Evolutionary conservation across 2,888 invertebrate genomes (phyloP), one percentile per base, ranked within the genome.

Genomic region (Chalcis sispes): DNA sequence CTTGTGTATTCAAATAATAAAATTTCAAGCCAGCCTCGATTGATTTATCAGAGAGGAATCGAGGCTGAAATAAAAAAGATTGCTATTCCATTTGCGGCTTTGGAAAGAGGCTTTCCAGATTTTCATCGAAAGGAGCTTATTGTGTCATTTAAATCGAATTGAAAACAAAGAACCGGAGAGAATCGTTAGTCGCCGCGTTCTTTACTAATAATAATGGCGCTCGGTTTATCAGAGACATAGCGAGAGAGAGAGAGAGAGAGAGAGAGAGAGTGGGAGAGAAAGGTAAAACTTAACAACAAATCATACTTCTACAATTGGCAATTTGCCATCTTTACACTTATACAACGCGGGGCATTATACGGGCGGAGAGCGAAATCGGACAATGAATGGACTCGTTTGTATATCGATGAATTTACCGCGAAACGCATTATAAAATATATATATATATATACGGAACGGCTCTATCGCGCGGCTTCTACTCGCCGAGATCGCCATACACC

Each of bases 221-320:
- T 73, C 50, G 48, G 50, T 73, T 73, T 73, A 73, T 66, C 66
- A 59, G 50, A 10, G 25, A n/a, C n/a, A n/a, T n/a, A n/a, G n/a
- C n/a, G n/a, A n/a, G n/a, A n/a, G n/a, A n/a, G n/a, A n/a, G n/a
- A n/a, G n/a, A n/a, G n/a, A n/a, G n/a, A n/a, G n/a, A n/a, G n/a
- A n/a, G n/a, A n/a, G n/a, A n/a, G n/a, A n/a, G n/a, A n/a, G n/a
- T n/a, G n/a, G n/a, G n/a, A n/a, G n/a, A n/a, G n/a, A n/a, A n/a
- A n/a, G n/a, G n/a, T n/a, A 10, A 7, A 40, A 62, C 36, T 74
- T 54, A 8, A 54, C 56, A 61, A 64, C 64, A 69, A 64, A 69
- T 69, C 62, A 69, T 46, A 54, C 29, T 40, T 67, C 61, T 52
- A 69, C 74, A 48, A 69, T 58, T 75, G 74, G 74, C 69, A 75